Evolutionary conservation across 1,140 invertebrate species (phyloP).

Genomic region (Euwallacea similis): DNA sequence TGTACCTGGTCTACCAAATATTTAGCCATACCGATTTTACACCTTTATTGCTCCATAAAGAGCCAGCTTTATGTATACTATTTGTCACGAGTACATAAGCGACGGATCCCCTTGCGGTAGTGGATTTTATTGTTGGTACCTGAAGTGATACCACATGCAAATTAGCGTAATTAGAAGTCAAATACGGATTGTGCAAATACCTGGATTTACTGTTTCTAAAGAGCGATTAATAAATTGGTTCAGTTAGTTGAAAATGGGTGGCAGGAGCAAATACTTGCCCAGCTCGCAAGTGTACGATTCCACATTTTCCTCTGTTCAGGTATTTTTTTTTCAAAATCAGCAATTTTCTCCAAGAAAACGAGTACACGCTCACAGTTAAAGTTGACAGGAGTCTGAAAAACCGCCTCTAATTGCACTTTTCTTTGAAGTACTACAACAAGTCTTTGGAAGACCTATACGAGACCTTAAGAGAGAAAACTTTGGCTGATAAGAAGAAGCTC

Average conservation of each 20-base stretch:
- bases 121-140: too few relatives aligned
- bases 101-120: too few relatives aligned
- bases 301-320: constrained; percentile 38
- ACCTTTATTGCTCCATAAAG: too few relatives aligned
- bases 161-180: too few relatives aligned
- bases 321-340: neutral
- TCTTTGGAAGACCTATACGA: constrained; percentile 41
- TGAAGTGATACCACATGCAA: too few relatives aligned
- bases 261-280: constrained; percentile 31
- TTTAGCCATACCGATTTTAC: too few relatives aligned
- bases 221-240: too few relatives aligned
- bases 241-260: constrained; percentile 29
- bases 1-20: too few relatives aligned
- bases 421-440: constrained; percentile 38
- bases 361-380: neutral
- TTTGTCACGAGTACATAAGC: too few relatives aligned
- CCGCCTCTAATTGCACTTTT: neutral
- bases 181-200: too few relatives aligned
- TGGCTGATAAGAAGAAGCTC: constrained; percentile 69
- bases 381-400: neutral
- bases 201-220: too few relatives aligned
- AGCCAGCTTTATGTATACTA: too few relatives aligned
- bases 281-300: constrained; percentile 38
- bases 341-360: neutral
- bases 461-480: constrained; percentile 54